Evolutionary conservation across 2,113 vertebrate genomes (phyloP).

Genomic region (Sminthopsis crassicaudata): DNA sequence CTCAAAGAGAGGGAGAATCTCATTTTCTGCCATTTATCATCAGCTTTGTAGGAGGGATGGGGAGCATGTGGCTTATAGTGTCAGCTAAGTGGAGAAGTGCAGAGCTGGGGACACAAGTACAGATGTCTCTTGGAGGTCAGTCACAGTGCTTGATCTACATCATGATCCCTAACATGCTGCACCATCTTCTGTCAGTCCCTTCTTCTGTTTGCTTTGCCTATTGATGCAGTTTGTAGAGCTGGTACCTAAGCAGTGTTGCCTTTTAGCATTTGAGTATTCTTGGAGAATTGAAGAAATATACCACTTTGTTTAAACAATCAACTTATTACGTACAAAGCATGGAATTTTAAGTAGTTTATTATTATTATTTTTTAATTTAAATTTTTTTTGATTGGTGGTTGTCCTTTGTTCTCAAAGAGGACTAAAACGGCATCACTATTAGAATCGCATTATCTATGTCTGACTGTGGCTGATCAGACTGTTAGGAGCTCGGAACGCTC

Average conservation of each 20-base stretch:
- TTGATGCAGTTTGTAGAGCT: neutral
- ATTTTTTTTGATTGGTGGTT: neutral
- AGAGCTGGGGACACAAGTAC: neutral
- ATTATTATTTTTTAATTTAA: neutral
- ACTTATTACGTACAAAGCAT: neutral
- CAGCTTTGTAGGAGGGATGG: neutral
- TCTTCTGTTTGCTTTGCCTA: neutral
- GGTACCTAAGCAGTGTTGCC: neutral
- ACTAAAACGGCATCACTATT: no score
- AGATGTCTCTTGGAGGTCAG: neutral
- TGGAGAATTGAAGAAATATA: neutral
- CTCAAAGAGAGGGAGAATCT: neutral
- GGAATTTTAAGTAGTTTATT: neutral
- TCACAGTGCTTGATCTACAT: neutral
- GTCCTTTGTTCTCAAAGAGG: no score
- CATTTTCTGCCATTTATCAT: neutral
- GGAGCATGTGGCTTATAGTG: neutral
- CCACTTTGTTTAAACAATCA: neutral
- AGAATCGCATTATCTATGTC: no score
- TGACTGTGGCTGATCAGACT: no score
- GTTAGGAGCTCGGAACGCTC: no score
- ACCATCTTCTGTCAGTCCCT: neutral
- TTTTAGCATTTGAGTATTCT: neutral
- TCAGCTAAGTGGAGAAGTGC: neutral
- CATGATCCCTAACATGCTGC: neutral